Evolutionary conservation across 2,888 invertebrate species (phyloP).

Genomic region (Sympetrum striolatum): DNA sequence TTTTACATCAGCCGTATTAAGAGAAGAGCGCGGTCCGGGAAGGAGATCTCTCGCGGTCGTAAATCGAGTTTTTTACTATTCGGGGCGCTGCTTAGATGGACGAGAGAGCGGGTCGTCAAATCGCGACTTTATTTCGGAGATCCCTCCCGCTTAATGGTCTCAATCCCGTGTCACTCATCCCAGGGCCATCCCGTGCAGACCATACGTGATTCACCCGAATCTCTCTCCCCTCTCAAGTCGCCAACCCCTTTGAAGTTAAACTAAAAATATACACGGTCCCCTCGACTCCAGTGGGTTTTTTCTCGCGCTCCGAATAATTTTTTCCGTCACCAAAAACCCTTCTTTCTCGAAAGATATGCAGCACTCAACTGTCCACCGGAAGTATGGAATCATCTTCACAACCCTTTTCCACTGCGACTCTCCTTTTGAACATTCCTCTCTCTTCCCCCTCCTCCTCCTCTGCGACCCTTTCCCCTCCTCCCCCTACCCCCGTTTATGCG

Average conservation of each 20-base stretch:
- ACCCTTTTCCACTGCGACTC: background rate
- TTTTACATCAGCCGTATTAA: background rate
- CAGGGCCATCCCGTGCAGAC: background rate
- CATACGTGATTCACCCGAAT: background rate
- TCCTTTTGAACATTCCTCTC: background rate
- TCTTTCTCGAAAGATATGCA: slow-evolving; percentile 1
- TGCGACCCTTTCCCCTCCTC: background rate
- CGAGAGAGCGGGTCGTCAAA: background rate
- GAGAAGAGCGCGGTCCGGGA: background rate
- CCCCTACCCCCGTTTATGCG: background rate
- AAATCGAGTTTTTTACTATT: background rate
- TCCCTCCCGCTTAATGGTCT: background rate
- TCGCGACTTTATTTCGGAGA: background rate
- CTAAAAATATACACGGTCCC: slow-evolving; percentile 15
- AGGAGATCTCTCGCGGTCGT: background rate
- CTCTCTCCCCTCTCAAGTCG: background rate
- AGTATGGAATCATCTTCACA: slow-evolving; percentile 12
- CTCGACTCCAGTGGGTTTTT: background rate
- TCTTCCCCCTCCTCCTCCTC: background rate
- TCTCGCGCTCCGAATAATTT: background rate
- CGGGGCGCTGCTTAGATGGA: background rate
- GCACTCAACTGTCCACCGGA: slow-evolving; percentile 37
- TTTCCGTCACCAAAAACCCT: slow-evolving; percentile 27
- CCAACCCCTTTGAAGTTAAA: slow-evolving; percentile 18
- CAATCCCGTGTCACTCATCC: background rate